phyloP scores from a whole-genome alignment of 2,888 invertebrate genomes.

The Stictocephala bisonia region DNA sequence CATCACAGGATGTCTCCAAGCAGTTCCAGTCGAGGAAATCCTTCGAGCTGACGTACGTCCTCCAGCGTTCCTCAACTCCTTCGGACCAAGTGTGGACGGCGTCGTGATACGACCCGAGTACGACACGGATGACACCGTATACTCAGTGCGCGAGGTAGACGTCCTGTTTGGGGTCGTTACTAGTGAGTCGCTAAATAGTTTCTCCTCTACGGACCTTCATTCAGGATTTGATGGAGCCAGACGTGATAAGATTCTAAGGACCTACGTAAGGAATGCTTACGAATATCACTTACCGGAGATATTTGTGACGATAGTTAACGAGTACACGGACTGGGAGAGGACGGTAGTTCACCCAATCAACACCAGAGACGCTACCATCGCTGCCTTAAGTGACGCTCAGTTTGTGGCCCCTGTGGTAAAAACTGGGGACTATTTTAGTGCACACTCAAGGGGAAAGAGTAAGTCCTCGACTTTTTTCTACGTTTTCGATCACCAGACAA shows the following conservation, averaged over 20 bases:
- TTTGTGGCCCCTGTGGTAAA: constrained; percentile 90
- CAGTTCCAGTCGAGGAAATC: constrained; percentile 77
- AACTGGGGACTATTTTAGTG: constrained; percentile 83
- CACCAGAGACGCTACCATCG: constrained; percentile 86
- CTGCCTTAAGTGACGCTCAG: constrained; percentile 92
- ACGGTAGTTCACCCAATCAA: constrained; percentile 89
- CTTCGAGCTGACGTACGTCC: constrained; percentile 80
- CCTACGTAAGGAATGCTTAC: constrained; percentile 93
- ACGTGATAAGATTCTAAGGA: constrained; percentile 84
- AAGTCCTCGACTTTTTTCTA: constrained; percentile 74
- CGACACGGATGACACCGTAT: constrained; percentile 69
- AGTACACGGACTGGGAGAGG: constrained; percentile 66
- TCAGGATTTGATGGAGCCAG: constrained; percentile 86
- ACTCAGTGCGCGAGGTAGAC: constrained; percentile 73
- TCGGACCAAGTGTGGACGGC: constrained; percentile 42
- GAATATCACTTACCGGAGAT: constrained; percentile 70
- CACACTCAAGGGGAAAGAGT: constrained; percentile 29
- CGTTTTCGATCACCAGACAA: constrained; percentile 90
- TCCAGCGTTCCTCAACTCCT: constrained; percentile 80
- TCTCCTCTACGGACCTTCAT: constrained; percentile 83
- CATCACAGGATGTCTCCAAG: constrained; percentile 85
- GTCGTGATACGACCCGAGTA: constrained; percentile 91
- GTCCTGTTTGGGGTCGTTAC: constrained; percentile 91
- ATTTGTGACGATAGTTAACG: constrained; percentile 71
- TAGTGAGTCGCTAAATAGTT: constrained; percentile 89